phyloP scores from a whole-genome alignment of 64 coral and sea anemone genomes.

The Montipora efflorescens region DNA sequence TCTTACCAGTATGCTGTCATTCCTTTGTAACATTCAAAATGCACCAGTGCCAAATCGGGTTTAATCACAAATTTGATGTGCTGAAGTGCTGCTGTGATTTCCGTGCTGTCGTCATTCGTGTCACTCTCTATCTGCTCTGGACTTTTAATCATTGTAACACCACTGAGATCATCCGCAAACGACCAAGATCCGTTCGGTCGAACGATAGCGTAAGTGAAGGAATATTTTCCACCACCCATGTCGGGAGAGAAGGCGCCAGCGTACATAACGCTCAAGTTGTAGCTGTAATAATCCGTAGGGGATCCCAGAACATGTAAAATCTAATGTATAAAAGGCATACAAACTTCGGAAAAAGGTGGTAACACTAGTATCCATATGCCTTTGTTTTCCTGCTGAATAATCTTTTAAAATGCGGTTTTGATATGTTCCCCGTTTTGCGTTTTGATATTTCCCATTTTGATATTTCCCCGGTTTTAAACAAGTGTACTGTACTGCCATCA shows the following conservation, averaged over 20 bases:
- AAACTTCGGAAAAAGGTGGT: too few species aligned
- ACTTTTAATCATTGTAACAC: not conserved
- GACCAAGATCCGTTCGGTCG: slow-evolving; percentile 23
- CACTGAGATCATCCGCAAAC: slow-evolving; percentile 17
- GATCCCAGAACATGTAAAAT: slow-evolving; percentile 30
- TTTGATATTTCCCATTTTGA: too few species aligned
- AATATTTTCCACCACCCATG: slow-evolving; percentile 7
- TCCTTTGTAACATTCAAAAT: slow-evolving; percentile 13
- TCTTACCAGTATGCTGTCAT: slow-evolving; percentile 1
- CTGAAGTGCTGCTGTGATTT: slow-evolving; percentile 8
- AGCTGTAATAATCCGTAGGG: not conserved
- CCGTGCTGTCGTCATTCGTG: not conserved
- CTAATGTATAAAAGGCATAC: not conserved
- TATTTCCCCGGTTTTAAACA: too few species aligned
- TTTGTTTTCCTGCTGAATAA: too few species aligned
- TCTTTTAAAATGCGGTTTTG: too few species aligned
- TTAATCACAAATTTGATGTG: too few species aligned
- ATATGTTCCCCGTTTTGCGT: too few species aligned
- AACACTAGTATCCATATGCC: too few species aligned
- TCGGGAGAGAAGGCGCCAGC: not conserved
- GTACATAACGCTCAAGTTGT: not conserved
- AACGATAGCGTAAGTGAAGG: not conserved
- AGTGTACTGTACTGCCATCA: too few species aligned
- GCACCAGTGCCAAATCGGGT: not conserved
- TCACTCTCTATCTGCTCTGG: not conserved